A percentile compares a stretch with the other conserved stretches of the same genome.
Conservation (phyloP, 2,888 invertebrate genomes). For the Drosophila mulleri region DNA sequence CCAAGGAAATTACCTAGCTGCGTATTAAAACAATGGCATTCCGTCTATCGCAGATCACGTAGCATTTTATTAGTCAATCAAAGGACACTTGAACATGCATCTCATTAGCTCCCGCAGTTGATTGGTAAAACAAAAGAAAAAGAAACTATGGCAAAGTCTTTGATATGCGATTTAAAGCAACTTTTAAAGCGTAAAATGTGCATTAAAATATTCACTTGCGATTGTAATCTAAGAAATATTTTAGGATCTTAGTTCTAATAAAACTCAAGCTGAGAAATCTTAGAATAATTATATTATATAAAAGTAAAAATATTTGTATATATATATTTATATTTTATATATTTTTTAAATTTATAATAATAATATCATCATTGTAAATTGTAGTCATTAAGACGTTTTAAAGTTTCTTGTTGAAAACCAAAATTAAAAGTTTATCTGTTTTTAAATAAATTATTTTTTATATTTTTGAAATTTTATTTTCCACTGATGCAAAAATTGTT, state of each 20-base stretch:
- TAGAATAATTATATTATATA: too few relatives aligned
- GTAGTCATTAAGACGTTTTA: too few relatives aligned
- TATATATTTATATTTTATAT: too few relatives aligned
- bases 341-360: too few relatives aligned
- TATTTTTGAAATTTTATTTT: too few relatives aligned
- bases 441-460: too few relatives aligned
- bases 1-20: conserved; percentile 60
- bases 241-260: background rate
- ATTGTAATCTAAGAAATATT: background rate
- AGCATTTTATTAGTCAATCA: conserved; percentile 84
- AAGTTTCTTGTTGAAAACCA: too few relatives aligned
- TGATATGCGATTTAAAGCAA: background rate
- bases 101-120: conserved; percentile 52
- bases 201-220: background rate
- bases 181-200: background rate
- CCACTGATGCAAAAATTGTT: too few relatives aligned
- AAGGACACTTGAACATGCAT: conserved; percentile 75
- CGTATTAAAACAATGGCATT: conserved; percentile 62
- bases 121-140: background rate
- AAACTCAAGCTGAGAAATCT: too few relatives aligned
- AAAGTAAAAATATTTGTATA: too few relatives aligned
- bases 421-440: too few relatives aligned
- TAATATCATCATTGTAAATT: too few relatives aligned
- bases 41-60: conserved; percentile 78
- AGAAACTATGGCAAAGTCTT: background rate